Evolutionary conservation across 2,113 vertebrate species (phyloP).

Genomic region (Gambusia affinis): DNA sequence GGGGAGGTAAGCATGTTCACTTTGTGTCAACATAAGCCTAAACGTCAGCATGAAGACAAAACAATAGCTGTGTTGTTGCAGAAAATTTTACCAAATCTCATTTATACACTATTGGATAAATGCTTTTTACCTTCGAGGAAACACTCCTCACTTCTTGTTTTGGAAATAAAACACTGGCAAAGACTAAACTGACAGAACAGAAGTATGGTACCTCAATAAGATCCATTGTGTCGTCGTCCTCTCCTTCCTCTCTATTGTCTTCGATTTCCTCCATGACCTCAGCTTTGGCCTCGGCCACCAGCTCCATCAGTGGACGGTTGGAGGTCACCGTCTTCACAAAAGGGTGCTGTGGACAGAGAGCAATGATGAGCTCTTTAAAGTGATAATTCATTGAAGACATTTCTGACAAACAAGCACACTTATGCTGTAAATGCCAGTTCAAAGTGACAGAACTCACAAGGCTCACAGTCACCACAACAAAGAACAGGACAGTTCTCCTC

Average conservation of each 20-base stretch:
- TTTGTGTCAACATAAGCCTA: background rate
- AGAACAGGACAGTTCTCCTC: conserved; percentile 4
- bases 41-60: background rate
- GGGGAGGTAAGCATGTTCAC: background rate
- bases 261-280: conserved; percentile 89
- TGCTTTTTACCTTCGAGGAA: background rate
- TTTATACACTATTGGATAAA: background rate
- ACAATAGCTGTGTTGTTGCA: background rate
- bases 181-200: conserved; percentile 1
- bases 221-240: conserved; percentile 76
- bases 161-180: background rate
- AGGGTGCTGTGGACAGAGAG: conserved; percentile 81
- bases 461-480: background rate
- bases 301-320: conserved; percentile 89
- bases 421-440: background rate
- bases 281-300: conserved; percentile 97
- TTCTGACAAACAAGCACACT: background rate
- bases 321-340: conserved; percentile 85
- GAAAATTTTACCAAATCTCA: background rate
- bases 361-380: background rate
- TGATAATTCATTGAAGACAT: background rate
- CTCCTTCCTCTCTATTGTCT: conserved; percentile 79
- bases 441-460: background rate
- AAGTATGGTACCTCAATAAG: conserved; percentile 58
- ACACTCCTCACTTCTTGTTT: background rate